phyloP scores from a whole-genome alignment of 2,797 vertebrate genomes.

The Anas bernieri region DNA sequence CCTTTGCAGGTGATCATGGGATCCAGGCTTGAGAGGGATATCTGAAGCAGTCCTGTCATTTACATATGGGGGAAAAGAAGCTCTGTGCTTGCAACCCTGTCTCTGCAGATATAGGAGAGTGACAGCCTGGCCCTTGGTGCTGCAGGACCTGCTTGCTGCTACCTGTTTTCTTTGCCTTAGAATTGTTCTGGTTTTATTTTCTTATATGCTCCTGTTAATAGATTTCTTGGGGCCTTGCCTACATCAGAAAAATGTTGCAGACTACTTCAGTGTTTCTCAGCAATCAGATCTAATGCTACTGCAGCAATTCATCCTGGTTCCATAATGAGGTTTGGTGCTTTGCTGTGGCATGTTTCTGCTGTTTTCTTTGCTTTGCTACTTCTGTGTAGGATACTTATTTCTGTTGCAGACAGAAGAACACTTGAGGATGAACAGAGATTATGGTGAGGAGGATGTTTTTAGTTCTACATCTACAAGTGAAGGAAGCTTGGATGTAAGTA shows the following conservation, averaged over 20 bases:
- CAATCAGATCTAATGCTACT: not conserved
- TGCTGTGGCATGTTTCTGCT: slow-evolving; percentile 2
- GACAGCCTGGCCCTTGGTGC: not conserved
- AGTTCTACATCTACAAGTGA: slow-evolving; percentile 58
- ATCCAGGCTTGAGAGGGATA: not conserved
- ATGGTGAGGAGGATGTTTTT: slow-evolving; percentile 71
- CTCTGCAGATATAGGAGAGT: not conserved
- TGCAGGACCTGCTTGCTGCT: not conserved
- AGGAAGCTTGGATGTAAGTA: slow-evolving; percentile 77
- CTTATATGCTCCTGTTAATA: not conserved
- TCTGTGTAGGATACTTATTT: slow-evolving; percentile 57
- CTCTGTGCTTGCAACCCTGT: not conserved
- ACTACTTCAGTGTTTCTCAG: not conserved
- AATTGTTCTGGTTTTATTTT: not conserved
- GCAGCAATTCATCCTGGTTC: not conserved
- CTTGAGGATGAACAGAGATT: slow-evolving; percentile 46
- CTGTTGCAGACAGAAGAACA: slow-evolving; percentile 76
- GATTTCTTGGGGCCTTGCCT: not conserved
- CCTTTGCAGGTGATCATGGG: not conserved
- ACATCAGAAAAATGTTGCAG: not conserved
- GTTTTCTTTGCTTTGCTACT: not conserved
- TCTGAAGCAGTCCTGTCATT: not conserved
- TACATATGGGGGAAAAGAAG: not conserved
- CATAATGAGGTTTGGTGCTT: not conserved
- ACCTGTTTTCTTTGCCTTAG: not conserved